Conservation (phyloP, 2,113 vertebrate genomes). For the Antennarius striatus region DNA sequence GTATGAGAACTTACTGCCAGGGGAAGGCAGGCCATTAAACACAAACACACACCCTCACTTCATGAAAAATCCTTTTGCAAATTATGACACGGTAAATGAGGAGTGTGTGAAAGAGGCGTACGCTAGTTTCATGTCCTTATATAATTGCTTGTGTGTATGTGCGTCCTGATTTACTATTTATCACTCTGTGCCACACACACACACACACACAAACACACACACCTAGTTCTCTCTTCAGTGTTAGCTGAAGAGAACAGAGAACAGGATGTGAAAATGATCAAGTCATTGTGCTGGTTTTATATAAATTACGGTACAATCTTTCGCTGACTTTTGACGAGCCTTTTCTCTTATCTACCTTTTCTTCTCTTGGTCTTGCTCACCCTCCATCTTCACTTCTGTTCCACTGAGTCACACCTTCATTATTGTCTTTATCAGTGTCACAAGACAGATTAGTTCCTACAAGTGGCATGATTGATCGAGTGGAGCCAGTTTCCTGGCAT, state of each 20-base stretch:
- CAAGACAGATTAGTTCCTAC: slow-evolving; percentile 33
- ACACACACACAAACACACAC: slow-evolving; percentile 9
- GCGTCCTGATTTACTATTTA: background rate
- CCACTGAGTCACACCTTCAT: slow-evolving; percentile 26
- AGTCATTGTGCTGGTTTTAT: slow-evolving; percentile 11
- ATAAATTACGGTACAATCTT: background rate
- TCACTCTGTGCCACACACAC: background rate
- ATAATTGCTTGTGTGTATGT: background rate
- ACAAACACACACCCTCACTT: slow-evolving; percentile 27
- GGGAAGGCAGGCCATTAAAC: slow-evolving; percentile 9
- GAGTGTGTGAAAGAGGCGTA: background rate
- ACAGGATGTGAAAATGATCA: background rate
- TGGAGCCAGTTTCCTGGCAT: slow-evolving; percentile 4
- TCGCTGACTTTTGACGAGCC: background rate
- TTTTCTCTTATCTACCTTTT: background rate
- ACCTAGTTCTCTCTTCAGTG: slow-evolving; percentile 4
- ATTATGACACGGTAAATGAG: no score
- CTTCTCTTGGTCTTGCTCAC: background rate
- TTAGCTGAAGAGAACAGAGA: background rate
- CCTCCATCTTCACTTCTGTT: slow-evolving; percentile 32
- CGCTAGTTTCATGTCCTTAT: background rate
- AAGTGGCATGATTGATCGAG: slow-evolving; percentile 13
- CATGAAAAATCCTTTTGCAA: background rate
- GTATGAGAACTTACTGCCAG: slow-evolving; percentile 27
- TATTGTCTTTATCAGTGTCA: slow-evolving; percentile 50